Evolutionary conservation across 2,888 invertebrate genomes (phyloP).

Genomic region (Acanthosepion lycidas): DNA sequence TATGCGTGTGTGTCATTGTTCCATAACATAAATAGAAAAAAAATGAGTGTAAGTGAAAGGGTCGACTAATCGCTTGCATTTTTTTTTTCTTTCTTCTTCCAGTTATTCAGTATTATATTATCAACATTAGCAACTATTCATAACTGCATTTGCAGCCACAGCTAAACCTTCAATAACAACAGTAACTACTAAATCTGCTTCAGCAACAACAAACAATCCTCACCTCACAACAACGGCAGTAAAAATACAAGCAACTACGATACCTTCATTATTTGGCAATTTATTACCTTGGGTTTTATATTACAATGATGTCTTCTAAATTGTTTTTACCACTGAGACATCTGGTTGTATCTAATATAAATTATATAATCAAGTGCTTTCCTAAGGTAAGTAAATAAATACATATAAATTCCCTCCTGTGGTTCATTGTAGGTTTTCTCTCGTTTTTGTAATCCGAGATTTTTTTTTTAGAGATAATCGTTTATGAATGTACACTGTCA

Average conservation of each 20-base stretch:
- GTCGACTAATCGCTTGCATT: background rate
- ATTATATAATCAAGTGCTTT: conserved; percentile 35
- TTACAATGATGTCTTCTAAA: background rate
- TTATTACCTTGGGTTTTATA: background rate
- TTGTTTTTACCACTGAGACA: background rate
- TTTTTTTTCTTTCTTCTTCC: background rate
- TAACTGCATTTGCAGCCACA: background rate
- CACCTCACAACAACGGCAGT: background rate
- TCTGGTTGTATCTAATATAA: conserved; percentile 4
- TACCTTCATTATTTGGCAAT: background rate
- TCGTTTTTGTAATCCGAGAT: background rate
- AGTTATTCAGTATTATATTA: background rate
- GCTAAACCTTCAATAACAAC: background rate
- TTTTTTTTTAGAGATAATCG: background rate
- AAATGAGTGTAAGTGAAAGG: background rate
- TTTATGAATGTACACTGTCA: background rate
- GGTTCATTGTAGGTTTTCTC: background rate
- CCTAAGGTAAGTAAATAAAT: conserved; percentile 41
- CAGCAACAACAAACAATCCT: background rate
- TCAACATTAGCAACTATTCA: background rate
- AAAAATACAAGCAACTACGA: background rate
- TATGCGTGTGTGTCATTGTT: background rate
- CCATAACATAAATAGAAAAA: conserved; percentile 38
- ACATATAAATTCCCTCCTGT: background rate
- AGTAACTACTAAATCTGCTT: background rate